Conservation (phyloP, 2,113 vertebrate genomes). For the Ophthalmolycus amberensis region DNA sequence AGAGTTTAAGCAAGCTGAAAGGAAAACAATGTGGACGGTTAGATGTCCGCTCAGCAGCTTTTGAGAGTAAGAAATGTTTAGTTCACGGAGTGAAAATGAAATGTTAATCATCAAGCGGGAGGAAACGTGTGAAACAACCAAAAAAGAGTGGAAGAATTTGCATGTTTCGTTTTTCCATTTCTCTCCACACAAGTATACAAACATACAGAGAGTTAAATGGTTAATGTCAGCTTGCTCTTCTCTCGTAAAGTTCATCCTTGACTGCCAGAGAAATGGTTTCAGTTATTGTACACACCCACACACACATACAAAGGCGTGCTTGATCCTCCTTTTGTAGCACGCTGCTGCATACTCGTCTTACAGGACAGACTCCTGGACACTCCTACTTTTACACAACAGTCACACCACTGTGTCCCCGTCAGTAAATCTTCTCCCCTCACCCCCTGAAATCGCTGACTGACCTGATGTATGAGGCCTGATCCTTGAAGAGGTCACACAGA, state of each 20-base stretch:
- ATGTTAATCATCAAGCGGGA: conserved; percentile 7
- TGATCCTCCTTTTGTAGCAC: neutral
- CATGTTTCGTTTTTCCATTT: neutral
- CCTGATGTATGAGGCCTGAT: conserved; percentile 91
- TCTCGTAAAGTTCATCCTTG: neutral
- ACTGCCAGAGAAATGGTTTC: conserved; percentile 17
- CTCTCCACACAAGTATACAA: neutral
- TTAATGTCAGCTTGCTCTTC: conserved; percentile 2
- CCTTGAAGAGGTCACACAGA: conserved; percentile 87
- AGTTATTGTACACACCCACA: neutral
- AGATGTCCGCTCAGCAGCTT: conserved; percentile 34
- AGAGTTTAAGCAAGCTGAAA: conserved; percentile 25
- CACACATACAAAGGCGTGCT: neutral
- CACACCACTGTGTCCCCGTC: neutral
- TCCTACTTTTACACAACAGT: neutral
- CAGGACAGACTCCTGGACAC: neutral
- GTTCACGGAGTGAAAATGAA: conserved; percentile 42
- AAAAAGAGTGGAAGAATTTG: neutral
- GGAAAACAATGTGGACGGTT: conserved; percentile 2
- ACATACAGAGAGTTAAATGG: neutral
- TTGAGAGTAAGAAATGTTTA: conserved; percentile 29
- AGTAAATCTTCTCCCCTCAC: conserved; percentile 11
- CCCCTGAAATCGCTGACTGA: conserved; percentile 77
- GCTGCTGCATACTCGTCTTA: neutral
- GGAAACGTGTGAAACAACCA: neutral